These are phyloP conservation scores for Excalfactoria chinensis DNA, from an alignment of 2,113 vertebrate species.

Conservation along the genomic window DNA sequence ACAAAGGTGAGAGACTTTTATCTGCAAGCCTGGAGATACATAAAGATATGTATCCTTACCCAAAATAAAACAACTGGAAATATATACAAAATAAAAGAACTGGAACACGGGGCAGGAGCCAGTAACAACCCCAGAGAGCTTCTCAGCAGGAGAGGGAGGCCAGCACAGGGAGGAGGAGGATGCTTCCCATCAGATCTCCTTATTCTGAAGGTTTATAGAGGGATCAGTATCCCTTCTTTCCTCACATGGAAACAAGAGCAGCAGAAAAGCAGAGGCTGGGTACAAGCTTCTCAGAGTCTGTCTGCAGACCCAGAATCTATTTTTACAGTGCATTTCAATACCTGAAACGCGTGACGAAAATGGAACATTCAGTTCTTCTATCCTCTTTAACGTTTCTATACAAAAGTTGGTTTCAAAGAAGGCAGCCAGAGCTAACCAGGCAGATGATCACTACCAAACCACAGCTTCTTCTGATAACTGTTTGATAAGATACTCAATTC, in stretches of 20 bases:
- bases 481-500: background rate
- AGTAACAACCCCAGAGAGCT: background rate
- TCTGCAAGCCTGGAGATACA: background rate
- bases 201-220: background rate
- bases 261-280: background rate
- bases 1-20: background rate
- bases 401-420: background rate
- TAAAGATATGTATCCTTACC: background rate
- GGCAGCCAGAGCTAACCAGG: background rate
- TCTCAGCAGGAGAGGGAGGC: background rate
- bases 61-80: background rate
- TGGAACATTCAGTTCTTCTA: background rate
- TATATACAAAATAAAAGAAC: too few relatives aligned
- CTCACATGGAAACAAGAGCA: background rate
- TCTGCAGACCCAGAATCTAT: background rate
- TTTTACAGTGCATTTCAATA: background rate
- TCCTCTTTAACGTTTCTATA: background rate
- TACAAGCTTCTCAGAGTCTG: background rate
- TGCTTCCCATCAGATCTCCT: background rate
- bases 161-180: background rate
- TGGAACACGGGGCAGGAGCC: background rate
- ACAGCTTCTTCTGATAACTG: background rate
- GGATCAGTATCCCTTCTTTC: background rate
- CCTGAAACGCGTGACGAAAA: background rate
- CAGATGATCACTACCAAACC: background rate